Base-by-base conservation (phyloP, 2,797 vertebrate species). In the Sebastes cheni region DNA sequence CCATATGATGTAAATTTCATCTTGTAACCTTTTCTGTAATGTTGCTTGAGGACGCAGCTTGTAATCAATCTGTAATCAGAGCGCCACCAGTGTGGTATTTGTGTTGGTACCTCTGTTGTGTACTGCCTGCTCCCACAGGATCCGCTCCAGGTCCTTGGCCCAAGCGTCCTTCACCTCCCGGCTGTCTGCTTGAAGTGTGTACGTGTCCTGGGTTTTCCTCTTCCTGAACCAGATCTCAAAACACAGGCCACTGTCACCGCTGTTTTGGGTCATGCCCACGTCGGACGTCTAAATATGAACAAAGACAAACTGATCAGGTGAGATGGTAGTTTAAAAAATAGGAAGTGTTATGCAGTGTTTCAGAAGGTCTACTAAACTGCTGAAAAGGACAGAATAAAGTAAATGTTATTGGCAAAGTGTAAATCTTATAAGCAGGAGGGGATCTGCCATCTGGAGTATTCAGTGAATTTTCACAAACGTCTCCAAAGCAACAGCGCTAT, bases 151-250 rank as follows among this genome's bases (percentile, higher is more conserved):
- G 89, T 96, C 97, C 59, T 79, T 95, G 78, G 95, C 96, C 97
- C 97, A 97, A 67, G 92, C 90, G 27, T 94, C 90, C 84, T 97
- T 97, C 68, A 92, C 88, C 27, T 95, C 92, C 2, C 75, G 84
- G 66, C 87, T 95, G 1, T 50, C 73, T 8, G 96, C 95, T 75
- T 97, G 96, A 20, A 97, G 91, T 3, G 85, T 90, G 75, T 96
- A 97, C 0, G 96, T 97, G 91, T 97, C 97, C 83, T 96, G 93
- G 9, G 93, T 95, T 89, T 97, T 97, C 81, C 96, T 94, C 65
- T 96, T 95, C 76, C 96, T 92, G 94, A 96, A 97, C 96, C 96
- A 97, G 87, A 97, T 97, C 93, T 97, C 96, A 80, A 97, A 97
- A 75, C 96, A 96, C 76, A 95, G 91, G 29, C 96, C 96, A 2